Evolutionary conservation across 2,113 vertebrate genomes (phyloP), one percentile per base, ranked within the genome.

Genomic region (Lonchura striata): DNA sequence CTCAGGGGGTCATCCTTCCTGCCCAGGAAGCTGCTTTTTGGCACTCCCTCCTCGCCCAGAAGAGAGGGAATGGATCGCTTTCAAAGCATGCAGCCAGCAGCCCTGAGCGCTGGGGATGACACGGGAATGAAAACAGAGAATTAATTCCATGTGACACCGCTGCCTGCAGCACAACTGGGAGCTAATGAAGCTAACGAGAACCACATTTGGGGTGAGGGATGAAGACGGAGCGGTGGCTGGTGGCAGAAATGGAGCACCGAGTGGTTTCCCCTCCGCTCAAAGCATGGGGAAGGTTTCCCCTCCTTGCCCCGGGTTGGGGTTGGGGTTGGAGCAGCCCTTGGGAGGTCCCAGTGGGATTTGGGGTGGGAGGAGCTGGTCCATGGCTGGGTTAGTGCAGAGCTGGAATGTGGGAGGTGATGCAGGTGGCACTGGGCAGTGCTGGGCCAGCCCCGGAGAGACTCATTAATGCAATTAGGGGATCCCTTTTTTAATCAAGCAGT

Each of bases 1-100:
- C 97, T 97, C 94, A 41, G 88, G 97, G 97, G 95, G 95, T 96
- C 97, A 97, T 97, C 96, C 97, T 98, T 98, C 97, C 97, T 97
- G 97, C 69, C 16, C 80, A 96, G 97, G 98, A 96, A 97, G 97
- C 96, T 44, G 85, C 92, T 95, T 86, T 35, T 89, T 96, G 97
- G 96, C 88, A 19, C 95, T 95, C 94, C 89, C 96, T 97, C 92
- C 94, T 42, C 0, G 14, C 83, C 54, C 71, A 84, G 82, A 49
- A 84, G 82, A 81, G 88, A 88, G 39, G 35, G 85, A 60, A 76
- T 11, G 15, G 25, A 95, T 97, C 92, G 9, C 82, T 96, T 98
- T 98, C 97, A 97, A 98, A 98, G 97, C 30, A 52, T 1, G 66
- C 89, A 5, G 57, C 8, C 23, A 87, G 87, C 94, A 77, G 76